Conservation (phyloP, 1,140 invertebrate genomes). For the Brachionus plicatilis region DNA sequence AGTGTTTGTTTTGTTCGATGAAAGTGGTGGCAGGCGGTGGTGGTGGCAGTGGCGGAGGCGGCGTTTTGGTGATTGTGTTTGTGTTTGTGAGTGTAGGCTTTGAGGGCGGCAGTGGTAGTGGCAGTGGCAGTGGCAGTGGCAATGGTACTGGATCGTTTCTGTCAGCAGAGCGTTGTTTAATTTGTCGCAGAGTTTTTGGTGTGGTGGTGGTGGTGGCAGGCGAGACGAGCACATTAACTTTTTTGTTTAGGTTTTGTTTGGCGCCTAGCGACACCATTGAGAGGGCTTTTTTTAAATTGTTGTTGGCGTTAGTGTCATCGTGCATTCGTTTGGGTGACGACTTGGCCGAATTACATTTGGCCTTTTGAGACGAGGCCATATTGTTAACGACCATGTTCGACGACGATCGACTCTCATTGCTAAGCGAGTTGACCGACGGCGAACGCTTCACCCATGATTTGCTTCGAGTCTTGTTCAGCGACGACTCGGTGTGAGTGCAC, state of each 20-base stretch:
- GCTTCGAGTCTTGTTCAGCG: background rate
- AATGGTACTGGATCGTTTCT: background rate
- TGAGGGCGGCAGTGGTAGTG: no score
- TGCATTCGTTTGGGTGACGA: background rate
- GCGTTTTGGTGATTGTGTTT: no score
- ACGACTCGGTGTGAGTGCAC: background rate
- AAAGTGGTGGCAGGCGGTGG: background rate
- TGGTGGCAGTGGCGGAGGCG: background rate
- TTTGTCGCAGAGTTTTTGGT: conserved; percentile 9
- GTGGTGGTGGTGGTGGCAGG: background rate
- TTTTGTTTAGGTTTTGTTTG: background rate
- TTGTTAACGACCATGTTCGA: background rate
- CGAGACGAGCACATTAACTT: background rate
- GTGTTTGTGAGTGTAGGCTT: no score
- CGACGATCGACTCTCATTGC: background rate
- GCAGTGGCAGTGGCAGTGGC: no score
- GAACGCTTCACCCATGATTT: background rate
- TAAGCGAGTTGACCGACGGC: background rate
- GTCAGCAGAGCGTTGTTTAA: conserved; percentile 9
- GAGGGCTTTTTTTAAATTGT: conserved; percentile 15
- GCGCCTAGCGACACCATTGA: background rate
- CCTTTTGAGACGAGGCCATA: background rate
- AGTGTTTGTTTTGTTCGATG: conserved; percentile 36
- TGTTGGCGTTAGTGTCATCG: background rate
- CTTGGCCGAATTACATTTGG: background rate